These are phyloP conservation scores for Noctilio leporinus DNA, from an alignment of 2,113 vertebrate genomes.

Conservation along the genomic window DNA sequence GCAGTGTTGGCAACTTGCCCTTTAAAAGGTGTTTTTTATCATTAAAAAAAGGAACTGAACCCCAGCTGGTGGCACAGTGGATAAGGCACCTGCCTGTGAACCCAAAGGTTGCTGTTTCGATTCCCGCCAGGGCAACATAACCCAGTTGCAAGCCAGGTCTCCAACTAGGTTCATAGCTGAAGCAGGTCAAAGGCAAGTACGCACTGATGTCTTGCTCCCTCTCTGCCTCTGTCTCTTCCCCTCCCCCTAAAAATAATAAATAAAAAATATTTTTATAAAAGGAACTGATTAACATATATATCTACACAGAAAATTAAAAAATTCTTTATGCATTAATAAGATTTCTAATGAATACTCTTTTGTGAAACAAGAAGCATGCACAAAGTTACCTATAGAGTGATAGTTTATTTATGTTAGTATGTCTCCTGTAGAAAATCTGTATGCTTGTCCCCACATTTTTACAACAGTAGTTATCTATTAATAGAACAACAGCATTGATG, in stretches of 20 bases:
- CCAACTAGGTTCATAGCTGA: no score
- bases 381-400: background rate
- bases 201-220: no score
- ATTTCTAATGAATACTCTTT: background rate
- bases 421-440: background rate
- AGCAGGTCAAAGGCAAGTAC: no score
- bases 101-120: no score
- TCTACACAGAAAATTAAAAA: background rate
- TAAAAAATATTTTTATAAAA: no score
- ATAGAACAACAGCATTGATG: background rate
- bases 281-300: background rate
- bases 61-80: no score
- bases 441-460: background rate
- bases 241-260: no score
- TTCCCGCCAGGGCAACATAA: no score
- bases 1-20: no score
- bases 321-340: background rate
- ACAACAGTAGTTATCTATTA: background rate
- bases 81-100: no score
- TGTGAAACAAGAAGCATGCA: background rate
- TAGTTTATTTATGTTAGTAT: background rate
- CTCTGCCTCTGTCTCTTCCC: no score
- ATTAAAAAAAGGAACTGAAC: background rate
- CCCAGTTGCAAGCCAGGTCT: no score
- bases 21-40: background rate